Evolutionary conservation across 2,888 invertebrate genomes (phyloP).

Genomic region (Lepidocyrtinus sp.): DNA sequence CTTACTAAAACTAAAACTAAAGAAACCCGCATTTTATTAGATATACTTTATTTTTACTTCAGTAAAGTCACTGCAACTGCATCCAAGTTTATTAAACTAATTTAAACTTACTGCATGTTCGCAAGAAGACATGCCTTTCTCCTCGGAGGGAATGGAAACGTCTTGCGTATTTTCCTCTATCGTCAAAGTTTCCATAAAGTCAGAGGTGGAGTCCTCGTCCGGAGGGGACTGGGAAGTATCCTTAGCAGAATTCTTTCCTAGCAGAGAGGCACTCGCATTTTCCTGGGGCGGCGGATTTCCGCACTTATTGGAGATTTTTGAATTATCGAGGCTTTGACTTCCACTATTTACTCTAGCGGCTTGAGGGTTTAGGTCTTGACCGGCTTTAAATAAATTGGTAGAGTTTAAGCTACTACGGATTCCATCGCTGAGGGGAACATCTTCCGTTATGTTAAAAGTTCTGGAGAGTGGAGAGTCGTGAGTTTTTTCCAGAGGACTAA

Average conservation of each 20-base stretch:
- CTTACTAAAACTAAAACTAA: constrained; percentile 9
- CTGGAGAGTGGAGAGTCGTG: background rate
- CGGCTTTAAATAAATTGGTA: too few relatives aligned
- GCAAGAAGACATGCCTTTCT: constrained; percentile 58
- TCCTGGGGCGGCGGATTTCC: too few relatives aligned
- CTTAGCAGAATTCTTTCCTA: background rate
- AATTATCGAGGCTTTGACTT: background rate
- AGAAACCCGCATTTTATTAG: background rate
- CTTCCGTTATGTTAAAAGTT: background rate
- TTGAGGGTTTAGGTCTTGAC: background rate
- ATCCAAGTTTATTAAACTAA: too few relatives aligned
- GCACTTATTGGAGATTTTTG: too few relatives aligned
- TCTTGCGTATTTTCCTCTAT: constrained; percentile 63
- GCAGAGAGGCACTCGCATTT: too few relatives aligned
- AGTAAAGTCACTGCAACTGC: background rate
- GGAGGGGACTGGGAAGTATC: background rate
- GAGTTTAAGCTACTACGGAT: too few relatives aligned
- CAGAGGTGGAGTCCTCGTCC: constrained; percentile 49
- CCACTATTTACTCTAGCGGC: background rate
- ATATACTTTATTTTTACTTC: background rate
- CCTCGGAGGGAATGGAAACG: constrained; percentile 49
- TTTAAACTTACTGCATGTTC: constrained; percentile 58
- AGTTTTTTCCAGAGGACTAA: constrained; percentile 24
- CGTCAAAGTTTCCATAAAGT: constrained; percentile 55
- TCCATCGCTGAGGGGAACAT: too few relatives aligned